These are phyloP conservation scores for Alectura lathami DNA, from an alignment of 2,113 vertebrate species.

Conservation along the genomic window DNA sequence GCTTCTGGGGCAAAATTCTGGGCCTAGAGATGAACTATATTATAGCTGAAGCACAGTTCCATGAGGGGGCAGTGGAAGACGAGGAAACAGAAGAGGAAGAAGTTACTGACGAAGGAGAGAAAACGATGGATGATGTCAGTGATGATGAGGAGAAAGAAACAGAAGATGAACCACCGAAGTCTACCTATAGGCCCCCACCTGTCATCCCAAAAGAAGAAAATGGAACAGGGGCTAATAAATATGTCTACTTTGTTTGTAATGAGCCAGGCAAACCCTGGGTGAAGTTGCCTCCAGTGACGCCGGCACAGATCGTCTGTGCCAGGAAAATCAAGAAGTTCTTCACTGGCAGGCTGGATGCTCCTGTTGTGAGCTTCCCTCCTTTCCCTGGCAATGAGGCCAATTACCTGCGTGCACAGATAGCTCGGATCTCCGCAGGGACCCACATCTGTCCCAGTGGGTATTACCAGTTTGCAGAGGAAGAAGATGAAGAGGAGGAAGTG, in stretches of 20 bases:
- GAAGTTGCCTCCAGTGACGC: slow-evolving; percentile 87
- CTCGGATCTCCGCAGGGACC: slow-evolving; percentile 92
- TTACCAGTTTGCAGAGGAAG: slow-evolving; percentile 88
- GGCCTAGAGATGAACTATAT: slow-evolving; percentile 87
- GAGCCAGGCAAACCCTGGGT: slow-evolving; percentile 90
- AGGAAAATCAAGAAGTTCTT: slow-evolving; percentile 90
- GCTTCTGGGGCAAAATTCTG: slow-evolving; percentile 95
- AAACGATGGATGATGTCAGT: slow-evolving; percentile 19
- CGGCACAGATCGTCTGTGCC: slow-evolving; percentile 86
- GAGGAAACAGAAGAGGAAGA: slow-evolving; percentile 77
- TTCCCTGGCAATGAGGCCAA: slow-evolving; percentile 93
- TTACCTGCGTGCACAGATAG: slow-evolving; percentile 92
- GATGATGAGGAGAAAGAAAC: slow-evolving; percentile 49
- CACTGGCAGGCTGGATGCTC: slow-evolving; percentile 84
- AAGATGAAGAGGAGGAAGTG: slow-evolving; percentile 85
- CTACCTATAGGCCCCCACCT: slow-evolving; percentile 81
- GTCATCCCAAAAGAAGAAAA: slow-evolving; percentile 82
- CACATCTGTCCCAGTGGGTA: slow-evolving; percentile 91
- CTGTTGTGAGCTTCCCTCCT: slow-evolving; percentile 87
- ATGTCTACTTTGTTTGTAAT: slow-evolving; percentile 90
- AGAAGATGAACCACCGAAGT: slow-evolving; percentile 75
- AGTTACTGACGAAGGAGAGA: slow-evolving; percentile 42
- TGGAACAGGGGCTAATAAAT: slow-evolving; percentile 88
- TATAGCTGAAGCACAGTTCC: slow-evolving; percentile 87
- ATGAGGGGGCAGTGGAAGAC: slow-evolving; percentile 84